Conservation (phyloP, 2,888 invertebrate genomes). For the Romanomermis culicivorax region DNA sequence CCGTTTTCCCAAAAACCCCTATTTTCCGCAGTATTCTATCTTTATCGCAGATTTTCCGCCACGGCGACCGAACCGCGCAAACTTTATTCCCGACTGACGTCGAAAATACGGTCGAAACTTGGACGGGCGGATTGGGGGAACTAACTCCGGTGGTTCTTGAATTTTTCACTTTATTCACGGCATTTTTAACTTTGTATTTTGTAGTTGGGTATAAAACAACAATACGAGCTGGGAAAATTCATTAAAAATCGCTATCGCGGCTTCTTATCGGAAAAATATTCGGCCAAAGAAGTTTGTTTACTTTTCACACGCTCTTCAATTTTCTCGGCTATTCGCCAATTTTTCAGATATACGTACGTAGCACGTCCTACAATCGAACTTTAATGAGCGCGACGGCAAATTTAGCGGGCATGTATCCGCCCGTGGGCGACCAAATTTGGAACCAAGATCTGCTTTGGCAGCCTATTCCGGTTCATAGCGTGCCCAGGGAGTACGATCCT, state of each 20-base stretch:
- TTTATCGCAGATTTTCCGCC: constrained; percentile 19
- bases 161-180: no score
- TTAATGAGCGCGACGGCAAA: constrained; percentile 37
- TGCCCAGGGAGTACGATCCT: constrained; percentile 43
- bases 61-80: constrained; percentile 22
- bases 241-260: constrained; percentile 47
- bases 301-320: no score
- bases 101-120: constrained; percentile 16
- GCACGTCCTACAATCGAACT: constrained; percentile 70
- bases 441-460: constrained; percentile 41
- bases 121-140: constrained; percentile 25
- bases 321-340: no score
- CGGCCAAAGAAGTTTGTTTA: neutral
- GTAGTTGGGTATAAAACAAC: constrained; percentile 51
- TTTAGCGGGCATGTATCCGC: constrained; percentile 32
- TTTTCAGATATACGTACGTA: constrained; percentile 41
- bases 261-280: constrained; percentile 39
- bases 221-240: constrained; percentile 52
- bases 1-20: no score
- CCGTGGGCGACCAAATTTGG: constrained; percentile 24
- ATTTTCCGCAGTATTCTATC: no score
- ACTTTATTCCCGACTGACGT: constrained; percentile 16
- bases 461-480: constrained; percentile 61
- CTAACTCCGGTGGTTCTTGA: constrained; percentile 17
- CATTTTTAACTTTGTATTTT: no score